phyloP scores from a whole-genome alignment of 2,797 vertebrate species.

The Columba guinea region DNA sequence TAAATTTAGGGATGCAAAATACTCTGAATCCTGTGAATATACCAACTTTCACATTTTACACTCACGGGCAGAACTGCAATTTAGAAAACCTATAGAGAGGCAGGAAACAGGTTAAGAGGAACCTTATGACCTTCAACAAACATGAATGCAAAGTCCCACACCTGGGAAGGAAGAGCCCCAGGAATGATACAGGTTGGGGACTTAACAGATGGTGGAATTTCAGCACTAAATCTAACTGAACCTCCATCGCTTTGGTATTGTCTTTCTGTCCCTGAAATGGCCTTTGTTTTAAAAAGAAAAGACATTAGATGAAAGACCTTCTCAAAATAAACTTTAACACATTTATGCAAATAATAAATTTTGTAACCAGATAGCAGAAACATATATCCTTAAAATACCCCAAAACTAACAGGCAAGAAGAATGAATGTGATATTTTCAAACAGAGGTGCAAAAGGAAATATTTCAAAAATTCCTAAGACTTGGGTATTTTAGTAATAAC shows the following conservation, averaged over 20 bases:
- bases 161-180: neutral
- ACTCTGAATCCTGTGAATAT: neutral
- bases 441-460: neutral
- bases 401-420: neutral
- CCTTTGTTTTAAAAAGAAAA: neutral
- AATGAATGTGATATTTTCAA: neutral
- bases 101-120: neutral
- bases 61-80: neutral
- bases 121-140: neutral
- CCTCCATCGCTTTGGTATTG: neutral
- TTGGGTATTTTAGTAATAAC: neutral
- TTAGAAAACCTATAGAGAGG: neutral
- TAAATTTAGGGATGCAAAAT: neutral
- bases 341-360: neutral
- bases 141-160: neutral
- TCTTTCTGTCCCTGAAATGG: neutral
- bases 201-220: neutral
- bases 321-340: neutral
- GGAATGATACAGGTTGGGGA: neutral
- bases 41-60: neutral
- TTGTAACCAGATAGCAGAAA: neutral
- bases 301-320: neutral
- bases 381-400: neutral
- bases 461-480: neutral
- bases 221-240: neutral